Evolutionary conservation across 2,797 vertebrate genomes (phyloP), one percentile per base, ranked within the genome.

Genomic region (Pempheris klunzingeri): DNA sequence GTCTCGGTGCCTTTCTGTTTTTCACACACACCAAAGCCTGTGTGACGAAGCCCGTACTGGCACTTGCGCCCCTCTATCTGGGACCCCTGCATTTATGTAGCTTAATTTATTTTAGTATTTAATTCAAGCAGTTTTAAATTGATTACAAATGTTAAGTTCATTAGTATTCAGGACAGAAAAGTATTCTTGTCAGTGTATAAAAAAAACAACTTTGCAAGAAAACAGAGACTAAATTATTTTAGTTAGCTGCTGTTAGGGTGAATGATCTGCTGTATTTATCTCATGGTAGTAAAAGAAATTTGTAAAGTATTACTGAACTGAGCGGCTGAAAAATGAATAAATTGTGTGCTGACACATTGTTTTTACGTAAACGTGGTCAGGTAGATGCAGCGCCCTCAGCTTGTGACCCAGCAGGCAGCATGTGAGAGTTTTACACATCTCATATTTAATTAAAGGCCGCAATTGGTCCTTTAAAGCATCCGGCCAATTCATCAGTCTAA

Each of bases 1-100:
- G 8, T 74, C 67, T 59, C 34, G 26, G 53, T 41, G 53, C 18
- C 9, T 78, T 69, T 46, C 7, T 55, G 3, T 62, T 69, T 73
- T 49, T n/a, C 63, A 66, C 75, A 57, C 61, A 55, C 34, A 38
- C 12, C n/a, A 20, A 53, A 70, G 18, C 53, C 36, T 24, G 43
- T 4, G 32, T n/a, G 46, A 47, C 17, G 41, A 47, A 46, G 30
- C 26, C 14, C 43, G 24, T 1, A 13, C n/a, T 44, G 43, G 26
- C 22, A 30, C 9, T 59, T 58, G 7, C 24, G 2, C 32, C 41
- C 2, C 20, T 59, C 20, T 57, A 36, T 59, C 11, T 36, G 3
- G 7, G 17, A 54, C 61, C 4, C 18, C 41, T 58, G 4, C n/a
- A 41, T 64, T 26, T 7, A 22, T 43, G n/a, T n/a, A 13, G 0